phyloP scores from a whole-genome alignment of 2,113 vertebrate genomes.

The Aptenodytes patagonicus region DNA sequence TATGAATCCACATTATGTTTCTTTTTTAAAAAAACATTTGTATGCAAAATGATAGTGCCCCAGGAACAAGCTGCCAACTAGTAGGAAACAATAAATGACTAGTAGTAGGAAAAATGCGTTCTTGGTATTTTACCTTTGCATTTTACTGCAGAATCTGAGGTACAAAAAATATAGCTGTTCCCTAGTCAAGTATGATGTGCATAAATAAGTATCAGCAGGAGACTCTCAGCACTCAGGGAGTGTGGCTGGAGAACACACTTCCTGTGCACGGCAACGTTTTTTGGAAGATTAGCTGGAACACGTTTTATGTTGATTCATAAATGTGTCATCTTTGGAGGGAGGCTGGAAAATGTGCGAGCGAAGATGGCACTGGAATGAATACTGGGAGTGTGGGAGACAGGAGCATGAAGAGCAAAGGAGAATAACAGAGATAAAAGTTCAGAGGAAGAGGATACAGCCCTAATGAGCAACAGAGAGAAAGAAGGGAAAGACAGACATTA shows the following conservation, averaged over 20 bases:
- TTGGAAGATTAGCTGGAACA: not conserved
- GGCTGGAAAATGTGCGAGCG: not conserved
- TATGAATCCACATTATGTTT: not conserved
- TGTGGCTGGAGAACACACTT: not conserved
- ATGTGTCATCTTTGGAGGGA: not conserved
- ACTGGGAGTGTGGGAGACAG: not conserved
- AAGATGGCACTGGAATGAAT: not conserved
- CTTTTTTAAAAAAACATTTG: no score
- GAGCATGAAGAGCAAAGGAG: not conserved
- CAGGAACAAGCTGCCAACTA: not conserved
- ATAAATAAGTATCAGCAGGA: not conserved
- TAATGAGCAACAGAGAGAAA: accelerated
- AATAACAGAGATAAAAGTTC: not conserved
- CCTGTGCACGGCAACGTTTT: not conserved
- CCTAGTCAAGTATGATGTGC: not conserved
- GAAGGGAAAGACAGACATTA: no score
- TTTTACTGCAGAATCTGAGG: not conserved
- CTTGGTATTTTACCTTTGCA: not conserved
- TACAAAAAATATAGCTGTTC: not conserved
- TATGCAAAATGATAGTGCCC: not conserved
- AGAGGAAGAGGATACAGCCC: not conserved
- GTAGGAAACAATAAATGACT: not conserved
- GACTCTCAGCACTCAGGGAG: accelerated
- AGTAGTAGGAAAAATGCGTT: not conserved
- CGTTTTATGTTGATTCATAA: not conserved